A percentile compares a stretch with the other conserved stretches of the same genome.
Evolutionary conservation across 2,113 vertebrate genomes (phyloP).

Genomic region (Polyodon spathula): DNA sequence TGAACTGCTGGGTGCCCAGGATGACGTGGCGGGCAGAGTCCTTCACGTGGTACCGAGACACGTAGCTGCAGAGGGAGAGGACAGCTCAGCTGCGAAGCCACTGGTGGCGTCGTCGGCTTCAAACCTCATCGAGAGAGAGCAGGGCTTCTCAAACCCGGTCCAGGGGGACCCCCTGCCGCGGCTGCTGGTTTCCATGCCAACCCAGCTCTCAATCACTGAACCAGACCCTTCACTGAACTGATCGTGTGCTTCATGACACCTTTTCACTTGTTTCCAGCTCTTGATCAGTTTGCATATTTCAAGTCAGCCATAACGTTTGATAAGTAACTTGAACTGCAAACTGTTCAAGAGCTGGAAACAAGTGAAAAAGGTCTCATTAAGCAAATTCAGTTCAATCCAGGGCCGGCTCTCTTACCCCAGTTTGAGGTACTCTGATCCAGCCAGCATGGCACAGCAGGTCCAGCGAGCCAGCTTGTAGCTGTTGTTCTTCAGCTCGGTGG

Average conservation of each 20-base stretch:
- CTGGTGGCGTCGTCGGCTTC: no score
- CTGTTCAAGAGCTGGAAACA: neutral
- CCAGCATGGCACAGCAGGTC: constrained; percentile 92
- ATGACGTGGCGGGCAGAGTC: constrained; percentile 90
- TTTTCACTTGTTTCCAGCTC: no score
- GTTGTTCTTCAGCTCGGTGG: constrained; percentile 97
- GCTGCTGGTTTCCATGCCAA: no score
- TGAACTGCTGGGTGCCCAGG: constrained; percentile 96
- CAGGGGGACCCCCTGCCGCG: no score
- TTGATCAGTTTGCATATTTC: no score
- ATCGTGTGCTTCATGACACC: no score
- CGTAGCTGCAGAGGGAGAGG: constrained; percentile 56
- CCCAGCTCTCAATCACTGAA: no score
- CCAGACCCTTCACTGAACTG: no score
- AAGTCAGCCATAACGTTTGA: no score
- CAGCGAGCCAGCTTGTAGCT: constrained; percentile 96
- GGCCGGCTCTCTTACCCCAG: constrained; percentile 69
- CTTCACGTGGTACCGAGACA: constrained; percentile 93
- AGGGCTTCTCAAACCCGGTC: no score
- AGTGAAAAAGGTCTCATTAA: neutral
- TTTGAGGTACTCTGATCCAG: constrained; percentile 93
- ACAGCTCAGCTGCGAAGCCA: neutral
- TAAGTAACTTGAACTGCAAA: neutral
- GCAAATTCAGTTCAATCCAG: neutral
- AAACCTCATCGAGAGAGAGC: no score